These are phyloP conservation scores for Ruditapes philippinarum DNA, from an alignment of 1,140 invertebrate species.

Conservation along the genomic window DNA sequence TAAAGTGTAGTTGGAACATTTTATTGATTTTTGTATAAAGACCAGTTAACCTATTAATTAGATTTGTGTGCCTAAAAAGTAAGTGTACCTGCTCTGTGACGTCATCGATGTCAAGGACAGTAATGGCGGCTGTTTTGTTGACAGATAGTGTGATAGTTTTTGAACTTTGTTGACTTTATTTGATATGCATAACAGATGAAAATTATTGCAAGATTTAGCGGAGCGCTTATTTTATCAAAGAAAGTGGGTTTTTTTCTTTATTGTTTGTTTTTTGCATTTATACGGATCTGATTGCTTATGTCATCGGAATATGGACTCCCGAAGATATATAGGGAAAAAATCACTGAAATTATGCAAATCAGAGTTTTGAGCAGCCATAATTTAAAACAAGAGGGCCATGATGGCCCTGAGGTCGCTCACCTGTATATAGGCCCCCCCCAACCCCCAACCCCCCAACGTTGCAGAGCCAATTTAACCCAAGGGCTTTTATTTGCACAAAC, in stretches of 20 bases:
- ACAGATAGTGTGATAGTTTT: no score
- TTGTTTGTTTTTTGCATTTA: background rate
- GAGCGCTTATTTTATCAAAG: background rate
- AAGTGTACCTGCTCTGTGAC: no score
- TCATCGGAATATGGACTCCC: slow-evolving; percentile 8
- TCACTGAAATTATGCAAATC: no score
- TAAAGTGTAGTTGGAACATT: background rate
- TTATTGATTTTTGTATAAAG: background rate
- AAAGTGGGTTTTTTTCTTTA: background rate
- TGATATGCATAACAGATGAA: background rate
- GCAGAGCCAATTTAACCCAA: no score
- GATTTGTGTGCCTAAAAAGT: background rate
- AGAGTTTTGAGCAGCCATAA: no score
- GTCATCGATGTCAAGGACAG: no score
- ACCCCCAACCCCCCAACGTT: no score
- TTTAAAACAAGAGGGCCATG: no score
- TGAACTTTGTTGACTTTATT: background rate
- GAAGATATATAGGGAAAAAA: background rate
- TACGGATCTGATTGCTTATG: background rate
- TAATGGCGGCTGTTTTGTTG: no score
- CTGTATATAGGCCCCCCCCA: no score
- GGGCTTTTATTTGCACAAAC: no score
- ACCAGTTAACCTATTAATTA: background rate
- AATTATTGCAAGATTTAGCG: background rate
- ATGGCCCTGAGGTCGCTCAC: no score